Base-by-base conservation (phyloP, 2,113 vertebrate species). In the Gopherus evgoodei region DNA sequence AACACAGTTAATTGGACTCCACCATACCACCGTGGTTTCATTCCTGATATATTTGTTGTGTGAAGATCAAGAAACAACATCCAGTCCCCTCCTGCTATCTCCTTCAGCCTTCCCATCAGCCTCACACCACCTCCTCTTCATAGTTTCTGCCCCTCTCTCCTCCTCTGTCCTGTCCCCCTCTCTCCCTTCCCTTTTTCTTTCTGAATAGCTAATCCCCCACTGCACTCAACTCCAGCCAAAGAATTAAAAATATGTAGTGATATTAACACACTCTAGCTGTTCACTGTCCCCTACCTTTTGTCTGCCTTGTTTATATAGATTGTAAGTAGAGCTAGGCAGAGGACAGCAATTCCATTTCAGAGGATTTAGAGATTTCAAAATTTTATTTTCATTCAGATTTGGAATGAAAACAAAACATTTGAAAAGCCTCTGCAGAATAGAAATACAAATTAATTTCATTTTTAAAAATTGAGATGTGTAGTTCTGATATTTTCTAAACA, bases 111-210 rank as follows among this genome's bases (percentile, higher is more conserved):
- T 76, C 12, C 10, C 49, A 59, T 89, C 78, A 59, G 16, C 69
- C 5, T 81, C 31, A 27, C 8, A 4, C 54, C 62, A 81, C 47
- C 21, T 24, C 16, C 17, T 80, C 84, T 76, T 78, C 50, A 72
- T 8, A 29, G 0, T 0, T 79, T 4, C 29, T 81, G 69, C 13
- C 27, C 56, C 69, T 35, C 6, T 6, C 6, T 24, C 29, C 50
- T 56, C 59, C 50, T 65, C 42, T n/a, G 22, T 14, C 24, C 38
- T 75, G 17, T 76, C 19, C 92, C 82, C 65, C 21, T 80, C 21
- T 6, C 44, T 35, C 29, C 10, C 79, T 91, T 85, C 65, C 50
- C 16, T 25, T 31, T 50, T 12, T 3, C 21, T 62, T 81, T n/a
- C 44, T 80, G 44, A 50, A 88, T 65, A 21, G 84, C 42, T 87